Evolutionary conservation across 2,888 invertebrate species (phyloP).

Genomic region (Drosophila suboccidentalis): DNA sequence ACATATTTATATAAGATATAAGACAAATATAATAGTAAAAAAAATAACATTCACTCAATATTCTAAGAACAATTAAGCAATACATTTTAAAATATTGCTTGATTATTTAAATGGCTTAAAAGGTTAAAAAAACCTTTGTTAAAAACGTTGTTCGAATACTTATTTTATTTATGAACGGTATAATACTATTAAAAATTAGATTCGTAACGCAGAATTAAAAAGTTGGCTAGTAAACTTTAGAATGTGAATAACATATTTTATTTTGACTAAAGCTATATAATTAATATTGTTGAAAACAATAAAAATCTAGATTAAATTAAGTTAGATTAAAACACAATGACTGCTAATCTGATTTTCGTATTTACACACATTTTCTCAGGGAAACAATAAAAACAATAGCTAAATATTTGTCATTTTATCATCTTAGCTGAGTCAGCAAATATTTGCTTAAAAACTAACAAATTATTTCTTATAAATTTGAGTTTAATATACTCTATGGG

Average conservation of each 20-base stretch:
- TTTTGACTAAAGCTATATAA: neutral
- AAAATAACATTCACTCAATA: neutral
- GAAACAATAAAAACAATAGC: neutral
- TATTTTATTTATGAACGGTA: too few relatives aligned
- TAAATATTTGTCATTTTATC: conserved; percentile 5
- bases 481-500: conserved; percentile 14
- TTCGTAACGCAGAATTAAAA: neutral
- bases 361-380: neutral
- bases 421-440: conserved; percentile 18
- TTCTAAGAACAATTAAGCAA: conserved; percentile 19
- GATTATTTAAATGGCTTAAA: too few relatives aligned
- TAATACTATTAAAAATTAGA: neutral
- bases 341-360: neutral
- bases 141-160: too few relatives aligned
- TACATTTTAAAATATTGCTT: neutral
- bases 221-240: neutral
- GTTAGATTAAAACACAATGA: neutral
- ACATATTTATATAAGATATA: too few relatives aligned
- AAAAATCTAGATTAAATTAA: conserved; percentile 1
- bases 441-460: conserved; percentile 8
- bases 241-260: neutral
- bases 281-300: neutral
- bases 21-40: neutral
- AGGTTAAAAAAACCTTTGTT: neutral
- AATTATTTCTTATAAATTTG: conserved; percentile 32